Conservation (phyloP, 2,797 vertebrate species). For the Halcyon smyrnensis region DNA sequence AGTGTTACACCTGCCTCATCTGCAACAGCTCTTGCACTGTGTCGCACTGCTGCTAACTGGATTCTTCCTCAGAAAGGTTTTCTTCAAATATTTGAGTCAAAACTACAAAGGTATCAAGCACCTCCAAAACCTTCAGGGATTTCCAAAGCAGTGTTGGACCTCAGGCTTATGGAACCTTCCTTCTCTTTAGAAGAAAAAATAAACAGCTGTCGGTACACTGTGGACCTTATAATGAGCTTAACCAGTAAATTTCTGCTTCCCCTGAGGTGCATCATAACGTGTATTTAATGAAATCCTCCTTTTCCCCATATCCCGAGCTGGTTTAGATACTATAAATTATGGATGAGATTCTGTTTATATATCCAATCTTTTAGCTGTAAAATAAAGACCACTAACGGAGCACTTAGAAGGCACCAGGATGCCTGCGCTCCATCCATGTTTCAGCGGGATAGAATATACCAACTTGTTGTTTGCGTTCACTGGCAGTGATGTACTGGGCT, state of each 20-base stretch:
- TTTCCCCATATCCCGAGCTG: slow-evolving; percentile 15
- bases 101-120: not conserved
- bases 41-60: not conserved
- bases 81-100: not conserved
- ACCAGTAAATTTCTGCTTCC: slow-evolving; percentile 34
- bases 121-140: not conserved
- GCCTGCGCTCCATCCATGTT: not conserved
- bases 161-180: not conserved
- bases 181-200: not conserved
- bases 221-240: slow-evolving; percentile 27
- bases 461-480: not conserved
- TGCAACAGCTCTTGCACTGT: not conserved
- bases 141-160: not conserved
- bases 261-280: slow-evolving; percentile 19
- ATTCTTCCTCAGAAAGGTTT: not conserved
- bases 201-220: not conserved
- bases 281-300: slow-evolving; percentile 55
- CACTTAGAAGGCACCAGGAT: slow-evolving; percentile 5
- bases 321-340: slow-evolving; percentile 52
- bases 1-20: not conserved
- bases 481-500: not conserved
- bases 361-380: slow-evolving; percentile 45
- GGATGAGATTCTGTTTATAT: slow-evolving; percentile 38
- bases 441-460: not conserved
- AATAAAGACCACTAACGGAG: slow-evolving; percentile 29